A percentile compares a stretch with the other conserved stretches of the same genome.
phyloP scores from a whole-genome alignment of 2,113 vertebrate species.

The Cyprinus carpio region DNA sequence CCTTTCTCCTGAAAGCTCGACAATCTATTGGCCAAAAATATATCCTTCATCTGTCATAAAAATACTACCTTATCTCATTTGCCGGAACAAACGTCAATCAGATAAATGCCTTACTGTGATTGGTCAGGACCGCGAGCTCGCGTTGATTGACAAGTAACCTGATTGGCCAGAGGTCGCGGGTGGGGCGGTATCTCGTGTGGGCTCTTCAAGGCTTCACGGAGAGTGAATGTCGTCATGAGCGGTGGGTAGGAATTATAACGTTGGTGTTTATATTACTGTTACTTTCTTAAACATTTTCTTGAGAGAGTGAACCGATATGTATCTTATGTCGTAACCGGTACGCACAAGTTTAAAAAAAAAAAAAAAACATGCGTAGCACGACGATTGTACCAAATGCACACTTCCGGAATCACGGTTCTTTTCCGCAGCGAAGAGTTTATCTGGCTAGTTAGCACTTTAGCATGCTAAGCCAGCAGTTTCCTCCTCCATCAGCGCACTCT shows the following conservation, averaged over 20 bases:
- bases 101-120: background rate
- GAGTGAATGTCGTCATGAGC: slow-evolving; percentile 86
- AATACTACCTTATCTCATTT: background rate
- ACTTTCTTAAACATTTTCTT: slow-evolving; percentile 69
- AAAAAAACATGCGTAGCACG: background rate
- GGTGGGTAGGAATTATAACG: slow-evolving; percentile 85
- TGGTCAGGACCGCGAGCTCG: slow-evolving; percentile 54
- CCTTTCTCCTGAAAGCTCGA: slow-evolving; percentile 48
- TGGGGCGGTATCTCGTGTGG: slow-evolving; percentile 72
- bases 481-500: slow-evolving; percentile 28
- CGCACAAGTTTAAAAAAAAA: slow-evolving; percentile 39
- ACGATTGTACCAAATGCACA: slow-evolving; percentile 58
- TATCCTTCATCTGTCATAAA: slow-evolving; percentile 35
- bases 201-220: slow-evolving; percentile 76
- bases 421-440: slow-evolving; percentile 79
- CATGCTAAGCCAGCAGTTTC: slow-evolving; percentile 47
- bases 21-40: slow-evolving; percentile 62
- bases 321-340: slow-evolving; percentile 3
- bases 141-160: slow-evolving; percentile 9
- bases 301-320: slow-evolving; percentile 26
- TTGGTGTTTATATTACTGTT: slow-evolving; percentile 79
- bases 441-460: slow-evolving; percentile 70
- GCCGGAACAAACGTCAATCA: slow-evolving; percentile 64
- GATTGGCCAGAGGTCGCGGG: slow-evolving; percentile 74
- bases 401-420: slow-evolving; percentile 74